Evolutionary conservation across 92 coral and sea anemone genomes (phyloP).

Genomic region (Galaxea fascicularis): DNA sequence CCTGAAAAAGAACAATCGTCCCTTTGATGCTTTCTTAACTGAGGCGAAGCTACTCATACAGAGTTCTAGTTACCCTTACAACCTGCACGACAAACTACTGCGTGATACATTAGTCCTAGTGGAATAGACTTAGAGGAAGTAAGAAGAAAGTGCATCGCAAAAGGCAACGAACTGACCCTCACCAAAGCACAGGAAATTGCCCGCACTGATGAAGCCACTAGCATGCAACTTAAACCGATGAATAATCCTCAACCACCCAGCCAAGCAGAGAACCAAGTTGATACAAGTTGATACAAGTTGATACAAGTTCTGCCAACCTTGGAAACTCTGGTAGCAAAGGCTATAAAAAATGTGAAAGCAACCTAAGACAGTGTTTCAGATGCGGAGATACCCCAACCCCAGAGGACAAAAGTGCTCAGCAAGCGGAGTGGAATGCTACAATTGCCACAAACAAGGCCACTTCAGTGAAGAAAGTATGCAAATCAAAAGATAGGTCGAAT

Average conservation of each 20-base stretch:
- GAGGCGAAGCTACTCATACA: conserved; percentile 71
- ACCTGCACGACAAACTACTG: conserved; percentile 60
- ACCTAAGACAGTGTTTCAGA: not conserved
- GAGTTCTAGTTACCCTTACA: conserved; percentile 69
- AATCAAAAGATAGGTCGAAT: too few relatives aligned
- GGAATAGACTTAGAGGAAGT: conserved; percentile 69
- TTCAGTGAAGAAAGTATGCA: conserved; percentile 15
- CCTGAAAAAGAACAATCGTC: conserved; percentile 64
- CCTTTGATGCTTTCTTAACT: conserved; percentile 69
- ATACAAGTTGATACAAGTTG: too few relatives aligned
- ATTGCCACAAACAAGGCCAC: conserved; percentile 57
- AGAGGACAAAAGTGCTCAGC: conserved; percentile 43
- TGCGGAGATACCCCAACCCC: conserved; percentile 49
- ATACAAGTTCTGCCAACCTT: not conserved
- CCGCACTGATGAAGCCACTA: conserved; percentile 63
- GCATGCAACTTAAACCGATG: conserved; percentile 62
- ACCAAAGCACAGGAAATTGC: conserved; percentile 69
- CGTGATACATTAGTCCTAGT: conserved; percentile 66
- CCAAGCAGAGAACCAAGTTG: not conserved
- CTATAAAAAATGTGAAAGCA: not conserved
- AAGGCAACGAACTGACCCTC: conserved; percentile 59
- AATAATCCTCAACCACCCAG: too few relatives aligned
- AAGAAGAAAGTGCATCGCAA: conserved; percentile 71
- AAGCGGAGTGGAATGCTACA: conserved; percentile 47
- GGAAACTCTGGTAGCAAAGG: not conserved